A percentile compares a stretch with the other conserved stretches of the same genome.
These are phyloP conservation scores for Elysia chlorotica DNA, from an alignment of 1,140 invertebrate species.

Conservation along the genomic window DNA sequence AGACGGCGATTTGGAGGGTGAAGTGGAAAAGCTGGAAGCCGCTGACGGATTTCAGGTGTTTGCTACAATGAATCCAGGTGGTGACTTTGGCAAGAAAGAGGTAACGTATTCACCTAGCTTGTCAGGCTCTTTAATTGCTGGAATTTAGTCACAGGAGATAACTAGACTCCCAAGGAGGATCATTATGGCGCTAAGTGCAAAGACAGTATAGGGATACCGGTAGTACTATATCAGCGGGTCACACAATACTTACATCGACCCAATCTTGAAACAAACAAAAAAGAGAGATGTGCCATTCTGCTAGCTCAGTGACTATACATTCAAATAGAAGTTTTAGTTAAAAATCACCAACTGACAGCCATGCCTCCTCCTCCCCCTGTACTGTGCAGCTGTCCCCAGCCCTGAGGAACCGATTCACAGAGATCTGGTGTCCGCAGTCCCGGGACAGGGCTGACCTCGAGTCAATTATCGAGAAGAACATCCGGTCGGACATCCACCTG, in stretches of 20 bases:
- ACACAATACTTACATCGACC: too few species aligned
- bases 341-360: background rate
- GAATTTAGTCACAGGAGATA: too few species aligned
- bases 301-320: background rate
- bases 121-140: too few species aligned
- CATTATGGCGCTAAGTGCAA: too few species aligned
- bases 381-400: slow-evolving; percentile 85
- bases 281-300: too few species aligned
- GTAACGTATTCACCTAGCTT: too few species aligned
- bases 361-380: background rate
- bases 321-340: background rate
- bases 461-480: slow-evolving; percentile 80
- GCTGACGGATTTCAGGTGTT: slow-evolving; percentile 85
- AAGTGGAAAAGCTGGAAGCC: slow-evolving; percentile 67
- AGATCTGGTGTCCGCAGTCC: slow-evolving; percentile 94
- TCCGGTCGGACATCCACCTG: slow-evolving; percentile 65
- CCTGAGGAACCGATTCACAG: slow-evolving; percentile 95
- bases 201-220: too few species aligned
- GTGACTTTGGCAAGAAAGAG: slow-evolving; percentile 99
- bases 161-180: too few species aligned
- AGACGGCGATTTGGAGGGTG: slow-evolving; percentile 36
- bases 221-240: too few species aligned
- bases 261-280: too few species aligned
- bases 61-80: slow-evolving; percentile 99
- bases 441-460: slow-evolving; percentile 74